Conservation (phyloP, 30 jellyfish, hydroid and myxozoan species). For the Nemopilema nomurai region DNA sequence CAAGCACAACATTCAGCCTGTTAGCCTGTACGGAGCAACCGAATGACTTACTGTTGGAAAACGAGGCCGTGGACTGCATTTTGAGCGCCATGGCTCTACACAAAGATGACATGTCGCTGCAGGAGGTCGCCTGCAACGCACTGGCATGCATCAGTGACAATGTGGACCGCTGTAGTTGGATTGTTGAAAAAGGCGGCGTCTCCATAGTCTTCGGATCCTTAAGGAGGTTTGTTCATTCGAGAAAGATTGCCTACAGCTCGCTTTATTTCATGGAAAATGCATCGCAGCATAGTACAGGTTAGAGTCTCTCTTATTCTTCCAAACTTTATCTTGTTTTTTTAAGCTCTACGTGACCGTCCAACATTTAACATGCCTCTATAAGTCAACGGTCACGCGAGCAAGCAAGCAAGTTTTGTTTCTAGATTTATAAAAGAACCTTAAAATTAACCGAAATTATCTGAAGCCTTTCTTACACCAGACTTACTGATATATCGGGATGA, state of each 20-base stretch:
- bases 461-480: too few species aligned
- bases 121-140: constrained; percentile 45
- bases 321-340: too few species aligned
- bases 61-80: constrained; percentile 6
- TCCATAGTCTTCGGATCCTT: background rate
- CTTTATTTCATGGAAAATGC: constrained; percentile 39
- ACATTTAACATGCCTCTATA: too few species aligned
- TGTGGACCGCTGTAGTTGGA: constrained; percentile 1
- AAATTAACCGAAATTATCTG: too few species aligned
- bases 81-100: constrained; percentile 32
- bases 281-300: constrained; percentile 11
- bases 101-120: constrained; percentile 26
- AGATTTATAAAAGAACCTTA: too few species aligned
- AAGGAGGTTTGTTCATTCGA: constrained; percentile 23
- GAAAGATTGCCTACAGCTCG: constrained; percentile 7
- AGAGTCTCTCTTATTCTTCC: background rate
- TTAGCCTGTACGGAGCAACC: constrained; percentile 20
- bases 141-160: constrained; percentile 34
- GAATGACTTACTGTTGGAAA: background rate
- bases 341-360: too few species aligned
- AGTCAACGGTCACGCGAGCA: too few species aligned
- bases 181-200: constrained; percentile 17
- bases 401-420: too few species aligned
- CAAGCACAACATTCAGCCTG: constrained; percentile 23
- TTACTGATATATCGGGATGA: too few species aligned